Evolutionary conservation across 2,797 vertebrate species (phyloP).

Genomic region (Sebastes hopkinsi): DNA sequence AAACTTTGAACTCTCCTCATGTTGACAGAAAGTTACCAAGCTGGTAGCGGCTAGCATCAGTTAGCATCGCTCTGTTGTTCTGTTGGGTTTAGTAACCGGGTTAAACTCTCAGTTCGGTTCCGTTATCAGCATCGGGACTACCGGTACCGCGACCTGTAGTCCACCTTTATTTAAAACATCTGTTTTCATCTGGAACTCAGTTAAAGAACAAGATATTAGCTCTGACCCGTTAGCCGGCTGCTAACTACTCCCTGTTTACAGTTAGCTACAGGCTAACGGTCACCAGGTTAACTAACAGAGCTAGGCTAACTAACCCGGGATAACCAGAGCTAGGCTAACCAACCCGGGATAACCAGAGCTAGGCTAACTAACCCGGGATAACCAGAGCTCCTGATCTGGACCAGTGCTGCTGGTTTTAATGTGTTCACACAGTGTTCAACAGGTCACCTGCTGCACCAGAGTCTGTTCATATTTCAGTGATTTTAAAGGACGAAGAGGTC

Average conservation of each 20-base stretch:
- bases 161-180: not conserved
- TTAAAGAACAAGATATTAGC: not conserved
- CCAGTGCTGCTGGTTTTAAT: not conserved
- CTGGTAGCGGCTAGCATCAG: constrained; percentile 48
- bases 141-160: not conserved
- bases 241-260: not conserved
- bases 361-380: not conserved
- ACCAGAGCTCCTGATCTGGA: not conserved
- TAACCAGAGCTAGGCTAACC: too few relatives aligned
- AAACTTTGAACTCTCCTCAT: not conserved
- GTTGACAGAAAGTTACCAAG: constrained; percentile 41
- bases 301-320: too few relatives aligned
- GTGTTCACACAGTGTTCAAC: not conserved
- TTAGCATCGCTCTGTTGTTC: constrained; percentile 17
- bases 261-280: not conserved
- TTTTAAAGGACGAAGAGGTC: not conserved
- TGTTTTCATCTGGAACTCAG: not conserved
- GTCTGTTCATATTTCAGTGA: not conserved
- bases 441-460: not conserved
- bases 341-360: too few relatives aligned
- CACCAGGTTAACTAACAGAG: not conserved
- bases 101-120: not conserved
- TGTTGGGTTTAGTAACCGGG: not conserved
- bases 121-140: not conserved
- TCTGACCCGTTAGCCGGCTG: not conserved